Base-by-base conservation (phyloP, 1,140 invertebrate species). In the Hylaeus volcanicus region DNA sequence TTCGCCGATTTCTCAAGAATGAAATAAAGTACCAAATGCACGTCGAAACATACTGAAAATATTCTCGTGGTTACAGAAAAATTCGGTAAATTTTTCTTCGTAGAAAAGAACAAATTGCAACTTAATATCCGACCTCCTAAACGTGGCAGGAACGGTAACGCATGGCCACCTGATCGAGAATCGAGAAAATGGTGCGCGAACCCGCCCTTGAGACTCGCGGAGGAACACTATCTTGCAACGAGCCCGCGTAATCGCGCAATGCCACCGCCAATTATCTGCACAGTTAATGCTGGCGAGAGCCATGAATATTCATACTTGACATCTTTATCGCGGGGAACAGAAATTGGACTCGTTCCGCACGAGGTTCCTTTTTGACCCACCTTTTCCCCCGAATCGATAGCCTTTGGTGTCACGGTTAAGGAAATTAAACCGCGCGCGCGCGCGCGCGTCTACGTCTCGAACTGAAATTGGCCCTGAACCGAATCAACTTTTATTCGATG, bases 261-360 rank as follows among this genome's bases (percentile, higher is more conserved):
- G 48, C 68, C 51, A 79, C 58, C n/a, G 65, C 64, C 68, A 75
- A 79, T 74, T 79, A 79, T 79, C 77, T 39, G 60, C 61, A 39
- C 61, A 39, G 45, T 74, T 56, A 79, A 79, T 58, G 77, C 70
- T 63, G 70, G 70, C 71, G 53, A 79, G 71, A 65, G 71, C 61
- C 51, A 79, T 74, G 77, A 79, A 79, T 74, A 79, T 79, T 79
- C 71, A 73, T 74, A 79, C 77, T 74, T 74, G 77, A 79, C 77
- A 74, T 55, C 26, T 79, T 79, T 79, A 74, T 73, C 61, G 26
- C n/a, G 5, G 15, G 14, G 39, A 37, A n/a, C 37, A 58, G 48
- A 79, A 79, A 79, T 79, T 79, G 51, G 39, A 73, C 51, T 53
- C 39, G 45, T 51, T 41, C 8, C 37, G 48, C 11, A 51, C 48